Conservation (phyloP, 2,888 invertebrate genomes). For the Chrysina gloriosa region DNA sequence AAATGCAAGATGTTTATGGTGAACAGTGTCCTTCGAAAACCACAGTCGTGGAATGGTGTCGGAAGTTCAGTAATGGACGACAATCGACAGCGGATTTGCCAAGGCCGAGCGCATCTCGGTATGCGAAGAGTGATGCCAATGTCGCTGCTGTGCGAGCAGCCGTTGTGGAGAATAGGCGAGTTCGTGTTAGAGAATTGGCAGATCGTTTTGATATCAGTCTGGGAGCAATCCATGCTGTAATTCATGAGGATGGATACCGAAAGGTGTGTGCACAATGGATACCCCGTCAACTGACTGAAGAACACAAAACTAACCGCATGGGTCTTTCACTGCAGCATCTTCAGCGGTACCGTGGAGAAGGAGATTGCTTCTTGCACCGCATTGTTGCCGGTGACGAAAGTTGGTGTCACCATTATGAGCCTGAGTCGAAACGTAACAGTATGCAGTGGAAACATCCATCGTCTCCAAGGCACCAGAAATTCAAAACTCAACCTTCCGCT, state of each 20-base stretch:
- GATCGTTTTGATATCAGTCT: slow-evolving; percentile 12
- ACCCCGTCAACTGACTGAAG: too few relatives aligned
- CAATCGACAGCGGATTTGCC: too few relatives aligned
- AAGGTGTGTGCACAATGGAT: too few relatives aligned
- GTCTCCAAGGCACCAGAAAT: not conserved
- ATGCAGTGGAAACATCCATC: not conserved
- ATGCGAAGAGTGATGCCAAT: slow-evolving; percentile 4
- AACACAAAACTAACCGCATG: slow-evolving; percentile 6
- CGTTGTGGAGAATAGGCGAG: not conserved
- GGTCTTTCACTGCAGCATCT: slow-evolving; percentile 14
- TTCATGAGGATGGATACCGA: too few relatives aligned
- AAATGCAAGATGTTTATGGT: too few relatives aligned
- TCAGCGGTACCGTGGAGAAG: not conserved
- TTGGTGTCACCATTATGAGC: not conserved
- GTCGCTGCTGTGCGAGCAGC: slow-evolving; percentile 9
- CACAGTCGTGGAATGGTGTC: too few relatives aligned
- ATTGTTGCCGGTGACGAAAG: not conserved
- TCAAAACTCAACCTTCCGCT: too few relatives aligned
- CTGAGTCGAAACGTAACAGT: not conserved
- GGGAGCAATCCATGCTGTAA: too few relatives aligned
- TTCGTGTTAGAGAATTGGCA: slow-evolving; percentile 13
- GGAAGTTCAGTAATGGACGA: too few relatives aligned
- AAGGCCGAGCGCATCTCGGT: not conserved
- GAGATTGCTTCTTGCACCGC: not conserved
- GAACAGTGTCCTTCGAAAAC: too few relatives aligned